A percentile compares a stretch with the other conserved stretches of the same genome.
phyloP scores from a whole-genome alignment of 2,797 vertebrate species.

The Chaenodraco wilsoni region DNA sequence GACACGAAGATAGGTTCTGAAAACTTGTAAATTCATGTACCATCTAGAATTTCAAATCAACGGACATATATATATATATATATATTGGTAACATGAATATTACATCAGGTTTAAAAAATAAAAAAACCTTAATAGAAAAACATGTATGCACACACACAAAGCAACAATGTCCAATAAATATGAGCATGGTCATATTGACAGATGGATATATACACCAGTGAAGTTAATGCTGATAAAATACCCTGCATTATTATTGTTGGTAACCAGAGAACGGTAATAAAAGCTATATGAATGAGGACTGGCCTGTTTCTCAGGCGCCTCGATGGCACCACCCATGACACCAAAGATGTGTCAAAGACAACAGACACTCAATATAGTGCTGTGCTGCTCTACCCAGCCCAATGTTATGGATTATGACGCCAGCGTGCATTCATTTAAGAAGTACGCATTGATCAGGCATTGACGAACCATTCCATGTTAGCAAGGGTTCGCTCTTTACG shows the following conservation, averaged over 20 bases:
- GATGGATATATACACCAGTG: conserved; percentile 70
- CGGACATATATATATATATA: conserved; percentile 13
- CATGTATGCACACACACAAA: conserved; percentile 3
- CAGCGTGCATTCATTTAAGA: conserved; percentile 68
- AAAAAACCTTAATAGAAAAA: conserved; percentile 69
- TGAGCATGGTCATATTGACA: conserved; percentile 69
- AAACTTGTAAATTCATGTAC: too few relatives aligned
- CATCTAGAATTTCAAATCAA: conserved; percentile 1
- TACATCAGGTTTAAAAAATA: conserved; percentile 10
- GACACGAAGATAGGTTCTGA: too few relatives aligned
- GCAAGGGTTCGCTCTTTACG: conserved; percentile 66
- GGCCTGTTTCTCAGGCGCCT: conserved; percentile 77
- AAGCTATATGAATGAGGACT: conserved; percentile 73
- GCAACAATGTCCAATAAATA: conserved; percentile 49
- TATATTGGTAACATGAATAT: neutral
- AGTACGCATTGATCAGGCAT: conserved; percentile 79
- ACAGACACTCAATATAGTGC: conserved; percentile 77
- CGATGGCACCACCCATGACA: conserved; percentile 79
- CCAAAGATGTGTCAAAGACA: conserved; percentile 81
- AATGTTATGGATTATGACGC: conserved; percentile 72
- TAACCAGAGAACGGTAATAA: conserved; percentile 80
- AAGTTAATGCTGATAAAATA: conserved; percentile 74
- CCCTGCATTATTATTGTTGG: conserved; percentile 61
- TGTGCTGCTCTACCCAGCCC: conserved; percentile 46
- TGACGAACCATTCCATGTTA: conserved; percentile 78